phyloP scores from a whole-genome alignment of 2,797 vertebrate species.

The Brotogeris chrysoptera region DNA sequence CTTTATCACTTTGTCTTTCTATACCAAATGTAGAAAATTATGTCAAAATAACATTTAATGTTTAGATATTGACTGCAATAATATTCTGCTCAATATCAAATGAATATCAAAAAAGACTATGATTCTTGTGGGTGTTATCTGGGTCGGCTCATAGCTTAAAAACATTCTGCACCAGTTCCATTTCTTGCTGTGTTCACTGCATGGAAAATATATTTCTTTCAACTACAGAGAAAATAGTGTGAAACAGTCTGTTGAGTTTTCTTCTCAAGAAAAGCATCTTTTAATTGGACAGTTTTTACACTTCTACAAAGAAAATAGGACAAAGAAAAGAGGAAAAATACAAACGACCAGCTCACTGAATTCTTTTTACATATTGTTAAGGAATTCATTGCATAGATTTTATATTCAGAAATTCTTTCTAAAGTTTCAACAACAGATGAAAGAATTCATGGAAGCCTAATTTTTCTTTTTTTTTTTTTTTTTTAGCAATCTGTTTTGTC shows the following conservation, averaged over 20 bases:
- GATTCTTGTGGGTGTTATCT: neutral
- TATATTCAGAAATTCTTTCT: neutral
- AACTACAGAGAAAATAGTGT: neutral
- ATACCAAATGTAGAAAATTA: neutral
- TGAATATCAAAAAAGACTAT: neutral
- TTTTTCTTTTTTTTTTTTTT: neutral
- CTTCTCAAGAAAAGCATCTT: neutral
- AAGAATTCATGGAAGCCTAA: neutral
- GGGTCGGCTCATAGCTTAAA: neutral
- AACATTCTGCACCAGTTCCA: neutral
- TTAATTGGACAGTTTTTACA: neutral
- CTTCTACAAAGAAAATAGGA: neutral
- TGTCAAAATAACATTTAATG: neutral
- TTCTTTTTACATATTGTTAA: neutral
- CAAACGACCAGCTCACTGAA: fast-evolving
- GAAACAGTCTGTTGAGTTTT: neutral
- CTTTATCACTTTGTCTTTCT: neutral
- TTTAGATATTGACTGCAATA: neutral
- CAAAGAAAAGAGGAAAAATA: neutral
- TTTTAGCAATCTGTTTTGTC: neutral
- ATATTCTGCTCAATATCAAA: neutral
- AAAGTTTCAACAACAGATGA: neutral
- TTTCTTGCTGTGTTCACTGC: neutral
- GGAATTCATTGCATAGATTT: neutral
- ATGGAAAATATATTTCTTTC: constrained; percentile 27